Conservation (phyloP, 2,888 invertebrate genomes). For the Hecatera dysodea region DNA sequence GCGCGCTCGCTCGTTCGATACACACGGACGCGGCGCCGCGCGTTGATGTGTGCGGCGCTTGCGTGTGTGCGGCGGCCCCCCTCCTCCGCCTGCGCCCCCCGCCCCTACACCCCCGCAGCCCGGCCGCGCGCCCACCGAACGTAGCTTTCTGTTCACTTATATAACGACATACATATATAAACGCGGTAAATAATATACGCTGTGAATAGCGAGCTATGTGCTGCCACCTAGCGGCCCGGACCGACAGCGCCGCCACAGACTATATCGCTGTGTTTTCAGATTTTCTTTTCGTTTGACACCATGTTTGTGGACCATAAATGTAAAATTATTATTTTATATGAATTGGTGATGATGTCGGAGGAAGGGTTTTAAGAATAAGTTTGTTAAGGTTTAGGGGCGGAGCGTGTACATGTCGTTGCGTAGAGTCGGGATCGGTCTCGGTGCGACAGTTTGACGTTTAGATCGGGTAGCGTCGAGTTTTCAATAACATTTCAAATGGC, state of each 20-base stretch:
- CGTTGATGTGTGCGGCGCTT: constrained; percentile 75
- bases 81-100: constrained; percentile 56
- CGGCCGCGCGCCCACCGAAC: constrained; percentile 74
- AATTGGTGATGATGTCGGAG: constrained; percentile 53
- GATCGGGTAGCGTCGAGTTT: constrained; percentile 50
- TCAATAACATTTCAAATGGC: constrained; percentile 63
- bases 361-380: constrained; percentile 29
- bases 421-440: constrained; percentile 13
- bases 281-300: constrained; percentile 78
- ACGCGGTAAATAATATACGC: constrained; percentile 89
- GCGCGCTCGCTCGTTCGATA: constrained; percentile 88
- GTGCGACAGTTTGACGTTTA: constrained; percentile 55
- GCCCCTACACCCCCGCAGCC: constrained; percentile 51
- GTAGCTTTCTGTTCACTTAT: constrained; percentile 91
- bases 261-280: constrained; percentile 79
- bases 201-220: constrained; percentile 88
- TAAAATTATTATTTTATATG: constrained; percentile 60
- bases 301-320: constrained; percentile 76
- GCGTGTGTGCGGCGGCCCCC: constrained; percentile 68
- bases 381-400: constrained; percentile 13
- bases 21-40: constrained; percentile 79
- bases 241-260: constrained; percentile 79
- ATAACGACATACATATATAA: constrained; percentile 88
- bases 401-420: constrained; percentile 32
- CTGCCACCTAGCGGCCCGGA: constrained; percentile 89